These are phyloP conservation scores for Dryobota labecula DNA, from an alignment of 2,888 invertebrate species.

Conservation along the genomic window DNA sequence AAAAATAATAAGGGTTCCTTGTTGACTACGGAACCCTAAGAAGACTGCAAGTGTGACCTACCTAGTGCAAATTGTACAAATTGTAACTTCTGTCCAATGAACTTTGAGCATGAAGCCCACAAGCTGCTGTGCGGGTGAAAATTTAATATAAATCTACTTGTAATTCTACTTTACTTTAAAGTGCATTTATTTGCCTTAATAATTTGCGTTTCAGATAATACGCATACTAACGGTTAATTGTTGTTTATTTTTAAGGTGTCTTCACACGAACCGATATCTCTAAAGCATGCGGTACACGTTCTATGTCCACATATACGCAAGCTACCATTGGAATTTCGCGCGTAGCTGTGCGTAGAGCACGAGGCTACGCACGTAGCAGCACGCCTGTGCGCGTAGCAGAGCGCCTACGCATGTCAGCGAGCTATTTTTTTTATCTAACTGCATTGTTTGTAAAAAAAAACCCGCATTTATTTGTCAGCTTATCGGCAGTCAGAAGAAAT, in stretches of 20 bases:
- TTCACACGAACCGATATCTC: background rate
- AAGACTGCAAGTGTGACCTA: background rate
- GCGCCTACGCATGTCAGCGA: background rate
- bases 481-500: too few relatives aligned
- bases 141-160: constrained; percentile 35
- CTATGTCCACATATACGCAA: background rate
- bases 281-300: background rate
- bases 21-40: too few relatives aligned
- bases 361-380: constrained; percentile 4
- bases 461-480: too few relatives aligned
- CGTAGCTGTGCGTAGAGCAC: too few relatives aligned
- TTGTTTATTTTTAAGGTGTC: background rate
- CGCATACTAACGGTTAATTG: background rate
- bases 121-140: constrained; percentile 23
- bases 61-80: background rate
- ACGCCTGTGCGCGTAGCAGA: background rate
- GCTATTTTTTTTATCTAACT: background rate
- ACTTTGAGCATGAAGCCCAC: background rate
- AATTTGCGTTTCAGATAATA: background rate
- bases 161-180: constrained; percentile 12
- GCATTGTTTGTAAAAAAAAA: too few relatives aligned
- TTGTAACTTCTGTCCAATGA: constrained; percentile 8
- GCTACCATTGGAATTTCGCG: background rate
- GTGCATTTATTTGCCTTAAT: constrained; percentile 17
- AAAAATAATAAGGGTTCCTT: too few relatives aligned